Conservation (phyloP, 2,888 invertebrate species). For the Alloplasta piceator region DNA sequence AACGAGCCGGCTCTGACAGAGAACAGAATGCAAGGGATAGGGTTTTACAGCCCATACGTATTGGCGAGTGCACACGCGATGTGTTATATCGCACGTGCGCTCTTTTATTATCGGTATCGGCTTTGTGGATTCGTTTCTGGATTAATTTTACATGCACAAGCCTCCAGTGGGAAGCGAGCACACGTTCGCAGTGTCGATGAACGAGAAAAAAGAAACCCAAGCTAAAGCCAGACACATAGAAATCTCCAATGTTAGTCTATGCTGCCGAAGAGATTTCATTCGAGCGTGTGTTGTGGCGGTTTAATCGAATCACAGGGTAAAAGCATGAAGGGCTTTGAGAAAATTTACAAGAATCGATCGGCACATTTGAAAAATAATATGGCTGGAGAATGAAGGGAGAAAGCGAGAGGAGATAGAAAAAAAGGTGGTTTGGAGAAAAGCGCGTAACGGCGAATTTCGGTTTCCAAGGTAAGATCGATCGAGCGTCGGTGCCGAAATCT, state of each 20-base stretch:
- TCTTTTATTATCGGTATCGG: conserved; percentile 57
- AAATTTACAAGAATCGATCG: conserved; percentile 34
- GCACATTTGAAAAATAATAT: conserved; percentile 10
- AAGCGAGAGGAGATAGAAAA: not conserved
- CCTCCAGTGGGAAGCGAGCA: not conserved
- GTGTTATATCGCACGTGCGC: conserved; percentile 65
- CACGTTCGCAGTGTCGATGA: not conserved
- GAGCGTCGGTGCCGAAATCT: conserved; percentile 46
- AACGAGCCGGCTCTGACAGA: conserved; percentile 52
- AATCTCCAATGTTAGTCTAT: not conserved
- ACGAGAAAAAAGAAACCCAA: not conserved
- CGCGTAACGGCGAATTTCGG: conserved; percentile 20
- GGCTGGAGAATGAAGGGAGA: conserved; percentile 20
- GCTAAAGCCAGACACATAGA: not conserved
- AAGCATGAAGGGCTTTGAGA: conserved; percentile 48
- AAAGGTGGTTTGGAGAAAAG: conserved; percentile 15
- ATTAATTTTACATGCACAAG: conserved; percentile 74
- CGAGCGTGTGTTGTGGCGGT: conserved; percentile 25
- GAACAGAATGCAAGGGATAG: conserved; percentile 42
- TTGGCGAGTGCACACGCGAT: conserved; percentile 68
- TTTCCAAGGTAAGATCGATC: conserved; percentile 48
- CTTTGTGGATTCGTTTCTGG: conserved; percentile 70
- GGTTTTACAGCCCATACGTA: conserved; percentile 4
- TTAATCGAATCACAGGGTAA: conserved; percentile 61
- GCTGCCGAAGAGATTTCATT: conserved; percentile 48